phyloP scores from a whole-genome alignment of 2,797 vertebrate species.

The Myotis findleyi region DNA sequence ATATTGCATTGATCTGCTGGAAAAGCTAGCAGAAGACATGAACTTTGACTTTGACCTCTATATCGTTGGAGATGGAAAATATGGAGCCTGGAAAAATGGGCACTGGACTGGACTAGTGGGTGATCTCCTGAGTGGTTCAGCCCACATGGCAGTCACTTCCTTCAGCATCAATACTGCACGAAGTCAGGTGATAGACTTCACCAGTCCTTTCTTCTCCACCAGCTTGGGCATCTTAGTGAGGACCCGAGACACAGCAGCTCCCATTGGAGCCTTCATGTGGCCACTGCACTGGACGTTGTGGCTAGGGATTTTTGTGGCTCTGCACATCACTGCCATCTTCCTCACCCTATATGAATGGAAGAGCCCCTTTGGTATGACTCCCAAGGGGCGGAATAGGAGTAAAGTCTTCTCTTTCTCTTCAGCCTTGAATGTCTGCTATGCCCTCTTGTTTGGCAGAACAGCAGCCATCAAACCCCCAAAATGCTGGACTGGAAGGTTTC shows the following conservation, averaged over 20 bases:
- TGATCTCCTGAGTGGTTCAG: conserved; percentile 95
- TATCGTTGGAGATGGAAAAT: conserved; percentile 98
- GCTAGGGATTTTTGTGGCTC: conserved; percentile 98
- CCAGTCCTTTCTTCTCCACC: conserved; percentile 98
- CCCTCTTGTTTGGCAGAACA: conserved; percentile 97
- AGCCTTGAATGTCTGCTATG: conserved; percentile 97
- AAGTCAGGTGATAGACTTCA: conserved; percentile 98
- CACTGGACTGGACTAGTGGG: conserved; percentile 98
- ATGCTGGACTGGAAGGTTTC: conserved; percentile 98
- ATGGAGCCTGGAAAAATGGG: conserved; percentile 95
- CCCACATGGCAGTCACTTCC: conserved; percentile 96
- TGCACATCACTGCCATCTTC: conserved; percentile 97
- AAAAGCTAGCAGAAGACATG: conserved; percentile 97
- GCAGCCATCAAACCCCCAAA: conserved; percentile 98
- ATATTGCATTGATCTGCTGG: conserved; percentile 97
- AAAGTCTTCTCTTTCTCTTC: conserved; percentile 98
- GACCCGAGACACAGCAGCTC: conserved; percentile 96
- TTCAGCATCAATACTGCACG: conserved; percentile 99
- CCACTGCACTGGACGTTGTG: conserved; percentile 99
- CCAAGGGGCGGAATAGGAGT: conserved; percentile 95
- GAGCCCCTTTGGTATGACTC: conserved; percentile 98
- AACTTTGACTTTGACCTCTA: conserved; percentile 98
- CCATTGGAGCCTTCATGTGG: conserved; percentile 99
- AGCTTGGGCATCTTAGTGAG: conserved; percentile 98
- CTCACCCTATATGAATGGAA: conserved; percentile 99